phyloP scores from a whole-genome alignment of 1,140 invertebrate species.

The Pseudoatta argentina region DNA sequence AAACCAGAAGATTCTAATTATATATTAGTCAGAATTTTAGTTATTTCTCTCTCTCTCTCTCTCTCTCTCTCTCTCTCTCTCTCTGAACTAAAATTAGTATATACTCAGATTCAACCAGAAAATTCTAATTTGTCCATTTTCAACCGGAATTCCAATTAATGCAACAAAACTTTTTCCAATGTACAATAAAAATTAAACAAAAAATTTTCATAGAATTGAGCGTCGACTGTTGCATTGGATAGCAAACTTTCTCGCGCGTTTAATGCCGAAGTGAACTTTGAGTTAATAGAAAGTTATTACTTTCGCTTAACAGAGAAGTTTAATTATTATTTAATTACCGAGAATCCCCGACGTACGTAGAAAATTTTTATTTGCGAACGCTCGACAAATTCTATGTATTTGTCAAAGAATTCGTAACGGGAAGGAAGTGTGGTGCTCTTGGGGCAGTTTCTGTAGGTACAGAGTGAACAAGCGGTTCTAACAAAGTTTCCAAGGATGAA shows the following conservation, averaged over 20 bases:
- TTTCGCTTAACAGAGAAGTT: conserved; percentile 17
- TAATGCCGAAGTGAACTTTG: conserved; percentile 23
- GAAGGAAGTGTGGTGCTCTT: conserved; percentile 8
- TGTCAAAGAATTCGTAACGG: conserved; percentile 45
- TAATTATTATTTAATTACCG: conserved; percentile 28
- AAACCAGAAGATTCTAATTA: too few species aligned
- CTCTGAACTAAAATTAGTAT: too few species aligned
- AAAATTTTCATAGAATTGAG: neutral
- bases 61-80: too few species aligned
- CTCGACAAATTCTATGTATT: conserved; percentile 4
- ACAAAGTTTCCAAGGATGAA: conserved; percentile 53
- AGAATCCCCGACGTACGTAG: neutral
- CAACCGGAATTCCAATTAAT: too few species aligned
- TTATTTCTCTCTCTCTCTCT: too few species aligned
- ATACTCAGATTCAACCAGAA: too few species aligned
- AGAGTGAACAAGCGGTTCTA: conserved; percentile 40
- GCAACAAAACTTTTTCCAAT: too few species aligned
- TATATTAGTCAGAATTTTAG: too few species aligned
- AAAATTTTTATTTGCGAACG: conserved; percentile 26
- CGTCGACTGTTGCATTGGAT: neutral
- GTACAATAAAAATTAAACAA: neutral
- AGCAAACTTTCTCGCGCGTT: conserved; percentile 20
- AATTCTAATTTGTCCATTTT: too few species aligned
- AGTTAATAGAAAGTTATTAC: conserved; percentile 47
- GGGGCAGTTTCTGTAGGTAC: conserved; percentile 1